These are phyloP conservation scores for Gymnocypris eckloni DNA, from an alignment of 2,797 vertebrate species.

Conservation along the genomic window DNA sequence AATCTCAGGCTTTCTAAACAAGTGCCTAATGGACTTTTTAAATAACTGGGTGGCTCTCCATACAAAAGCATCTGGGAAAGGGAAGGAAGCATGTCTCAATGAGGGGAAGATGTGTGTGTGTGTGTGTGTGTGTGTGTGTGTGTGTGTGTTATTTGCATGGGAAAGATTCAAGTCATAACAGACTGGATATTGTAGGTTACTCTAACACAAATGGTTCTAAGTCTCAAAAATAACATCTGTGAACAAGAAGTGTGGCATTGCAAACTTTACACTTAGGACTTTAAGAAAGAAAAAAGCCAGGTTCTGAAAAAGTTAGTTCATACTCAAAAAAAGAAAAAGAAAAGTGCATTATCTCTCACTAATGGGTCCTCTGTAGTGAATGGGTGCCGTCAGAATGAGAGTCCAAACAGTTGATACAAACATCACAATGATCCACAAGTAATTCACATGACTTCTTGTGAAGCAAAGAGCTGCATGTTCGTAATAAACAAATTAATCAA, in stretches of 20 bases:
- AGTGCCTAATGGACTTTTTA: constrained; percentile 38
- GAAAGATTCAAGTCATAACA: constrained; percentile 45
- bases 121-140: neutral
- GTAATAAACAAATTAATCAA: neutral
- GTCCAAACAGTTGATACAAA: neutral
- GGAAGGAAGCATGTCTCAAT: constrained; percentile 58
- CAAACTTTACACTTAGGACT: neutral
- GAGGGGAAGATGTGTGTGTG: constrained; percentile 50
- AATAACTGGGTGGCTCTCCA: constrained; percentile 45
- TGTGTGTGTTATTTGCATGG: neutral
- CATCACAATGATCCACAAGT: neutral
- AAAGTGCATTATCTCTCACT: neutral
- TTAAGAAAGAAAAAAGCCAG: neutral
- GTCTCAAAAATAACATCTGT: constrained; percentile 31
- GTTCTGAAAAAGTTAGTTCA: neutral
- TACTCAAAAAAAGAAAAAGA: neutral
- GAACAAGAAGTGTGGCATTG: neutral
- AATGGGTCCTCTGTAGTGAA: neutral
- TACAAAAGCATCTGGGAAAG: constrained; percentile 9
- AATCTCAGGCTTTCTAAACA: constrained; percentile 39
- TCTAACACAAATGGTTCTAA: constrained; percentile 11
- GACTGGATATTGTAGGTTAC: constrained; percentile 47
- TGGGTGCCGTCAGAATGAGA: neutral
- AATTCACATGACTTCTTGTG: neutral
- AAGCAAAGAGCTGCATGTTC: neutral